phyloP scores from a whole-genome alignment of 2,113 vertebrate genomes.

The Phalacrocorax aristotelis region DNA sequence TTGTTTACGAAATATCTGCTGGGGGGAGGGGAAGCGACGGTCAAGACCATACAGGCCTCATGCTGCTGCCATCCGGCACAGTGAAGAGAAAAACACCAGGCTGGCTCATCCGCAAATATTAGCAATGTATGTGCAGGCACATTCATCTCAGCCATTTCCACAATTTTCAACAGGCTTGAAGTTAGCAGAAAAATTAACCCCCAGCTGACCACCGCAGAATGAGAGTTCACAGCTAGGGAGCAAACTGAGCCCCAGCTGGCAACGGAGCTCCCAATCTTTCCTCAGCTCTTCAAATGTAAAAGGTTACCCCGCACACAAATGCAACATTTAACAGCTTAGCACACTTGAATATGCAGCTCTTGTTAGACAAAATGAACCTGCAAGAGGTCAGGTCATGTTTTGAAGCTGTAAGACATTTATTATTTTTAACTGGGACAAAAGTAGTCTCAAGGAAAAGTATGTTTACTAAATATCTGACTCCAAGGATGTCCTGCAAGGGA shows the following conservation, averaged over 20 bases:
- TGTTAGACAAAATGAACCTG: neutral
- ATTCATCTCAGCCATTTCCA: neutral
- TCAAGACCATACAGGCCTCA: neutral
- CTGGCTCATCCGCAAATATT: neutral
- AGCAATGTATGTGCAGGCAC: conserved; percentile 33
- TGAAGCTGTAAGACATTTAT: neutral
- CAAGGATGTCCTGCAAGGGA: neutral
- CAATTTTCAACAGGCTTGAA: neutral
- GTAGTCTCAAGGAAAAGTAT: neutral
- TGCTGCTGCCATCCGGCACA: conserved; percentile 16
- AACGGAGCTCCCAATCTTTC: neutral
- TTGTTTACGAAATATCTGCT: neutral
- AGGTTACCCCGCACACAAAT: neutral
- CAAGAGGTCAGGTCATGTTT: neutral
- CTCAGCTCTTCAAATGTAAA: neutral
- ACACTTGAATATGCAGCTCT: neutral
- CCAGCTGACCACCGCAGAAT: neutral
- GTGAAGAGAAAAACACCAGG: neutral
- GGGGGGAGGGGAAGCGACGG: neutral
- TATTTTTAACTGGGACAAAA: neutral
- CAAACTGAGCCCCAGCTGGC: neutral
- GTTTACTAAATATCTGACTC: neutral
- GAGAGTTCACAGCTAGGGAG: neutral
- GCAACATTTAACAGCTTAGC: conserved; percentile 1
- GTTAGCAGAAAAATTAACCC: conserved; percentile 37